These are phyloP conservation scores for Colossoma macropomum DNA, from an alignment of 2,113 vertebrate genomes.

Conservation along the genomic window DNA sequence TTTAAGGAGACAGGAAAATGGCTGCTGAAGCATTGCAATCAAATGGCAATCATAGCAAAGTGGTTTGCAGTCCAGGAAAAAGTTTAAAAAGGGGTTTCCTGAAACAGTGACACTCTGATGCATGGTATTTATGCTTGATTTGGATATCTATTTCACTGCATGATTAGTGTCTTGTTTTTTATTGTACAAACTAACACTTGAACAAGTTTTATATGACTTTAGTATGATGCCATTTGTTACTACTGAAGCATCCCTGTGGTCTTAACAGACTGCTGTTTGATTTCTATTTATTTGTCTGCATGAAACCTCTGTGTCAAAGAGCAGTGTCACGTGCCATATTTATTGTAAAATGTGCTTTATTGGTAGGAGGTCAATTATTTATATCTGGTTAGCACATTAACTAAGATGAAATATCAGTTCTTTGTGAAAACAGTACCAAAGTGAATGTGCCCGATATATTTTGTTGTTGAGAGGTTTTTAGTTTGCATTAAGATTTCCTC, in stretches of 20 bases:
- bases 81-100: slow-evolving; percentile 62
- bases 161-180: slow-evolving; percentile 84
- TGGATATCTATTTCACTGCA: slow-evolving; percentile 84
- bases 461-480: not conserved
- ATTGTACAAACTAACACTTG: slow-evolving; percentile 82
- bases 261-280: slow-evolving; percentile 59
- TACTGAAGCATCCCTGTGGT: slow-evolving; percentile 79
- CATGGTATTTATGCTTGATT: slow-evolving; percentile 84
- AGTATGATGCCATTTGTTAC: slow-evolving; percentile 89
- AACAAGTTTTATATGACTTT: slow-evolving; percentile 88
- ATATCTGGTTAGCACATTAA: slow-evolving; percentile 38
- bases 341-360: slow-evolving; percentile 72
- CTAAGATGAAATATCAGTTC: slow-evolving; percentile 43
- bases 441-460: slow-evolving; percentile 67
- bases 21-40: slow-evolving; percentile 43
- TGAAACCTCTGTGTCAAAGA: slow-evolving; percentile 75
- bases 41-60: slow-evolving; percentile 49
- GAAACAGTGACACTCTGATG: slow-evolving; percentile 72
- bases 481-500: not conserved
- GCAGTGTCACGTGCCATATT: slow-evolving; percentile 81
- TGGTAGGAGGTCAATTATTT: slow-evolving; percentile 58
- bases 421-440: slow-evolving; percentile 71
- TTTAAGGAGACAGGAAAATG: slow-evolving; percentile 46
- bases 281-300: slow-evolving; percentile 81
- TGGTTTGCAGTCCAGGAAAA: slow-evolving; percentile 62